Evolutionary conservation across 2,888 invertebrate species (phyloP).

Genomic region (Cephus pulcher): DNA sequence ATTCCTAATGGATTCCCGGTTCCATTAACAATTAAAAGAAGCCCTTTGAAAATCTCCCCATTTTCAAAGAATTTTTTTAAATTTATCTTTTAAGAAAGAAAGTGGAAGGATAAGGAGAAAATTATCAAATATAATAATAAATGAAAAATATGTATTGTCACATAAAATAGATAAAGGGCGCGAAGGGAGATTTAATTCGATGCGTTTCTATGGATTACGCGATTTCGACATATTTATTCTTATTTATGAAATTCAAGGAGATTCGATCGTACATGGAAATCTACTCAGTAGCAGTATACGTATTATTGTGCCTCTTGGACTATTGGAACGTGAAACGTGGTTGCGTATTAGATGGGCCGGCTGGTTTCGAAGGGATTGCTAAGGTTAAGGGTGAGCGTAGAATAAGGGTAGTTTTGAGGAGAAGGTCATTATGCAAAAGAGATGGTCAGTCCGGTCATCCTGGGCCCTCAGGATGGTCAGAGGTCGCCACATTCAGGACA

Average conservation of each 20-base stretch:
- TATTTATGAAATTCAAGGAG: not conserved
- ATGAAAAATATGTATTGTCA: not conserved
- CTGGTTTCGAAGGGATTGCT: not conserved
- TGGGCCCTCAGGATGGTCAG: conserved; percentile 45
- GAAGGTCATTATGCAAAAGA: conserved; percentile 64
- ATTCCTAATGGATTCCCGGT: not conserved
- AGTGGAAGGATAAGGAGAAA: not conserved
- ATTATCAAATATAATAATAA: not conserved
- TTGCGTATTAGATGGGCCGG: not conserved
- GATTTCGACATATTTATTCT: not conserved
- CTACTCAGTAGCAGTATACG: not conserved
- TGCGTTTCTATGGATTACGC: not conserved
- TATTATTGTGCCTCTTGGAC: not conserved
- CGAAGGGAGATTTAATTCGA: not conserved
- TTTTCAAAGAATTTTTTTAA: not conserved
- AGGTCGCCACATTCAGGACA: conserved; percentile 61
- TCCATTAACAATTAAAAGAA: too few species aligned
- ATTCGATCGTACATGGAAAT: not conserved
- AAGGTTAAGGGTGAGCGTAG: conserved; percentile 24
- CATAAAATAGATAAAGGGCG: not conserved
- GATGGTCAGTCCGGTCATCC: conserved; percentile 65
- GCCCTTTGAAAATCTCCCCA: too few species aligned
- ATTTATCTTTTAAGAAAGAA: not conserved
- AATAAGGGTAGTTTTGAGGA: conserved; percentile 18
- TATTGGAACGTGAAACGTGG: not conserved